phyloP scores from a whole-genome alignment of 2,113 vertebrate genomes.

The Lampris megalopsis region DNA sequence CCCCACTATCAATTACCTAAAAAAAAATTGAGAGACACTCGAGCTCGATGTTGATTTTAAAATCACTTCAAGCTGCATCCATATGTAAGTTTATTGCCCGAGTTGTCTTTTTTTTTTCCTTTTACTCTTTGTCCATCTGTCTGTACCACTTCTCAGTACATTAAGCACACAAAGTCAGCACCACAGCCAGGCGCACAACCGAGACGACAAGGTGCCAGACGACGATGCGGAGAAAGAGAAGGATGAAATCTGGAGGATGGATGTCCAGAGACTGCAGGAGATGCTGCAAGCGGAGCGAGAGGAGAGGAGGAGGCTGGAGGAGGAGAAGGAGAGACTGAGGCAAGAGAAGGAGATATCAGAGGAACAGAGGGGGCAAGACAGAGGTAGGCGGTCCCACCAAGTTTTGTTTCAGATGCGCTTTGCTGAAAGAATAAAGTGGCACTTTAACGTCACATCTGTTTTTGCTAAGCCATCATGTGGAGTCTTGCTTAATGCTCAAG shows the following conservation, averaged over 20 bases:
- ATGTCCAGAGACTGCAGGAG: constrained; percentile 62
- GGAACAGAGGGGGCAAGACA: constrained; percentile 53
- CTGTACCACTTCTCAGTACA: constrained; percentile 58
- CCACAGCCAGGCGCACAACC: constrained; percentile 16
- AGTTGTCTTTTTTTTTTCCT: no score
- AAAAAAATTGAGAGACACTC: no score
- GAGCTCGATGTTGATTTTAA: no score
- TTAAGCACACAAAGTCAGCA: constrained; percentile 53
- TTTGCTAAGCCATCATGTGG: no score
- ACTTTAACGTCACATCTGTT: no score
- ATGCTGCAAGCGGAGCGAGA: constrained; percentile 55
- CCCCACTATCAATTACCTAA: not conserved
- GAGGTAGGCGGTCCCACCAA: constrained; percentile 52
- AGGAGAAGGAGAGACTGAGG: constrained; percentile 57
- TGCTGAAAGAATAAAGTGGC: no score
- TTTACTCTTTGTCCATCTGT: not conserved
- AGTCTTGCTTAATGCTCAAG: no score
- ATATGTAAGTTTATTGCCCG: not conserved
- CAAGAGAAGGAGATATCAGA: constrained; percentile 54
- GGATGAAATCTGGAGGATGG: constrained; percentile 31
- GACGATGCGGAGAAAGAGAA: constrained; percentile 24
- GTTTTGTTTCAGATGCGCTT: not conserved
- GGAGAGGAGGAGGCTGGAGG: constrained; percentile 58
- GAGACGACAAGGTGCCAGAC: not conserved
- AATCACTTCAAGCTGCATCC: not conserved